These are phyloP conservation scores for Neoitamus cyanurus DNA, from an alignment of 2,888 invertebrate species.

Conservation along the genomic window DNA sequence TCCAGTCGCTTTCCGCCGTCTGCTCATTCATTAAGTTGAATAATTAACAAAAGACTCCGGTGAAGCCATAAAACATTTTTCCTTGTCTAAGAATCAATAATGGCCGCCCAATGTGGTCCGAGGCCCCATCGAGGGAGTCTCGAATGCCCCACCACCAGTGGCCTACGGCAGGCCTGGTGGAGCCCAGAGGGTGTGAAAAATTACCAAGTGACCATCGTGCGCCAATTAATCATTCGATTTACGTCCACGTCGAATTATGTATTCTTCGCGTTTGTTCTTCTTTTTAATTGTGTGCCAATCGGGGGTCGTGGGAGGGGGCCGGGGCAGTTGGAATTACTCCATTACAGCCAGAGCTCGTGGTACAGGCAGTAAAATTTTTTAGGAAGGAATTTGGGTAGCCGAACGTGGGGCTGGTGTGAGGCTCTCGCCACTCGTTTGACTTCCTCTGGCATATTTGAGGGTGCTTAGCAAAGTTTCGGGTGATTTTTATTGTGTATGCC, in stretches of 20 bases:
- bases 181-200: conserved; percentile 26
- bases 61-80: conserved; percentile 29
- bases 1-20: neutral
- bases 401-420: neutral
- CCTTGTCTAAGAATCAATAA: conserved; percentile 39
- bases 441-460: conserved; percentile 19
- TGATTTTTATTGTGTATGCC: conserved; percentile 20
- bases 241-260: conserved; percentile 38
- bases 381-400: neutral
- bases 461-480: conserved; percentile 24
- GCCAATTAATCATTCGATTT: conserved; percentile 45
- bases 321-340: neutral
- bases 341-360: conserved; percentile 1
- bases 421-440: neutral
- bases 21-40: conserved; percentile 50
- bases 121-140: neutral
- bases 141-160: neutral
- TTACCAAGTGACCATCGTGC: conserved; percentile 39
- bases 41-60: conserved; percentile 51
- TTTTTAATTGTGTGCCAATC: conserved; percentile 4
- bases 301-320: neutral
- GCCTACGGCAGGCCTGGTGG: neutral
- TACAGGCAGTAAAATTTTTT: neutral
- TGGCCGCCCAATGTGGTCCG: neutral
- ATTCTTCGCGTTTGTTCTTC: conserved; percentile 14